Evolutionary conservation across 2,888 invertebrate genomes (phyloP).

Genomic region (Dicyrtoma fusca): DNA sequence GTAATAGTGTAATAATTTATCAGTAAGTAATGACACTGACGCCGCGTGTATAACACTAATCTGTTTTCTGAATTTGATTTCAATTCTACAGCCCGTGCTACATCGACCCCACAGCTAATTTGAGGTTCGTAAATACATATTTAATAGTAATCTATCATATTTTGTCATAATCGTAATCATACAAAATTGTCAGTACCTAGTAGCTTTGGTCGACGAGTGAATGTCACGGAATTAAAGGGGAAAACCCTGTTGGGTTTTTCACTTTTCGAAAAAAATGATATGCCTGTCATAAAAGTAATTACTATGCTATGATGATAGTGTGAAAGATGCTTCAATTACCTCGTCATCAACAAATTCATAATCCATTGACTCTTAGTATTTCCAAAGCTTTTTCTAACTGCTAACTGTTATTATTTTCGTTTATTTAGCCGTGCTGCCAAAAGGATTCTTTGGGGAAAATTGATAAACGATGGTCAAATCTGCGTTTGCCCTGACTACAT

Average conservation of each 20-base stretch:
- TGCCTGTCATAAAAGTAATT: too few species aligned
- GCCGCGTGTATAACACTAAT: neutral
- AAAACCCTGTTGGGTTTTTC: too few species aligned
- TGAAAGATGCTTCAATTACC: too few species aligned
- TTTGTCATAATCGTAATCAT: neutral
- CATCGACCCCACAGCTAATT: constrained; percentile 80
- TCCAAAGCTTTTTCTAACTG: too few species aligned
- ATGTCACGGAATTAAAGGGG: too few species aligned
- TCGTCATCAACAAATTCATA: too few species aligned
- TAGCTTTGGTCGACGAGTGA: neutral
- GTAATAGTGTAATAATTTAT: too few species aligned
- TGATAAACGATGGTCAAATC: constrained; percentile 75
- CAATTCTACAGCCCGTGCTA: constrained; percentile 76
- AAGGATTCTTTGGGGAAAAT: constrained; percentile 59
- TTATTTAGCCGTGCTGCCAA: constrained; percentile 18
- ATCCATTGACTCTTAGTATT: neutral
- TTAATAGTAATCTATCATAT: neutral
- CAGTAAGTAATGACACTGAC: too few species aligned
- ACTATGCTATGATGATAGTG: too few species aligned
- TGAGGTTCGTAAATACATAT: constrained; percentile 60
- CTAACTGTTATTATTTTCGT: neutral
- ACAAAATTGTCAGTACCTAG: neutral
- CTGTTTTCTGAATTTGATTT: neutral
- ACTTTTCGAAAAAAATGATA: too few species aligned
- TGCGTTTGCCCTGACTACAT: constrained; percentile 96